phyloP scores from a whole-genome alignment of 1,140 invertebrate species.

The Drosophila auraria region DNA sequence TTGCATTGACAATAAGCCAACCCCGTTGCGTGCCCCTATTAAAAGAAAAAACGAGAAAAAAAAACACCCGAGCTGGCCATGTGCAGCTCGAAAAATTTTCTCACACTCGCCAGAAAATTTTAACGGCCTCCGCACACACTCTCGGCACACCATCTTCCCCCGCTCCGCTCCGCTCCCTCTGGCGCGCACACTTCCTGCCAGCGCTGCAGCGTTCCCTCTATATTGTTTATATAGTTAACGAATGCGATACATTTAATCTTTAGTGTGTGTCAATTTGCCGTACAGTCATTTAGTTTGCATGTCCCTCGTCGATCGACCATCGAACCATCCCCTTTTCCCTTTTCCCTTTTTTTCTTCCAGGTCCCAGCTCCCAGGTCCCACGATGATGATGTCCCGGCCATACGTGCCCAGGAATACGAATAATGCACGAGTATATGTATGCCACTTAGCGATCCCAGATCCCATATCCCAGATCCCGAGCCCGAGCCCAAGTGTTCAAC shows the following conservation, averaged over 20 bases:
- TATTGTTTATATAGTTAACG: constrained; percentile 84
- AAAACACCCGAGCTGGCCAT: constrained; percentile 47
- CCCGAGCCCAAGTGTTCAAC: constrained; percentile 75
- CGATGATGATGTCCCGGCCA: constrained; percentile 61
- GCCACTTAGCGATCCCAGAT: constrained; percentile 66
- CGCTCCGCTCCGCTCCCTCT: not conserved
- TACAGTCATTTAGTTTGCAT: constrained; percentile 84
- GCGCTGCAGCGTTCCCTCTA: constrained; percentile 31
- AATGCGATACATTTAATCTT: constrained; percentile 84
- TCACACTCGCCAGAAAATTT: constrained; percentile 75
- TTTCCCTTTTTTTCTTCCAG: not conserved
- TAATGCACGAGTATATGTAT: constrained; percentile 47
- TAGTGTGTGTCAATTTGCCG: constrained; percentile 84
- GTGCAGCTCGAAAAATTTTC: constrained; percentile 78
- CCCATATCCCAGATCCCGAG: constrained; percentile 2
- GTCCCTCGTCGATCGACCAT: constrained; percentile 52
- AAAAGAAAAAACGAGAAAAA: constrained; percentile 29
- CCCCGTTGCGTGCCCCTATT: constrained; percentile 66
- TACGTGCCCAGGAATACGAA: constrained; percentile 65
- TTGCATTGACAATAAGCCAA: constrained; percentile 74
- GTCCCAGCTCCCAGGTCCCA: constrained; percentile 54
- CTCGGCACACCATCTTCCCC: constrained; percentile 61
- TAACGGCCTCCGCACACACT: constrained; percentile 77
- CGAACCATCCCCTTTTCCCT: constrained; percentile 32
- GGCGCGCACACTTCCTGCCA: constrained; percentile 41